A percentile compares a stretch with the other conserved stretches of the same genome.
Evolutionary conservation across 2,888 invertebrate genomes (phyloP).

Genomic region (Dynastes hyllus): DNA sequence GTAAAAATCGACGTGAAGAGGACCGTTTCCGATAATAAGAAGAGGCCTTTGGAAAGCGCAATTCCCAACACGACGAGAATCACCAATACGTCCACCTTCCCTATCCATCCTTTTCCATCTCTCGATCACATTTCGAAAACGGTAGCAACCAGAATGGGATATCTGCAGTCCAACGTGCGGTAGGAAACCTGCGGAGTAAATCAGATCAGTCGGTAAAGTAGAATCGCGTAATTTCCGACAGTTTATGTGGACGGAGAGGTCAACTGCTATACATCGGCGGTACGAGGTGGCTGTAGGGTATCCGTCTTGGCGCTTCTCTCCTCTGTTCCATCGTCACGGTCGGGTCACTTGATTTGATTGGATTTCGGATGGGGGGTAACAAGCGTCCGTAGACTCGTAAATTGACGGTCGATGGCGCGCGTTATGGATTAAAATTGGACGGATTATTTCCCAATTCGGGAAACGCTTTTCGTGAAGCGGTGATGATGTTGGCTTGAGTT

Average conservation of each 20-base stretch:
- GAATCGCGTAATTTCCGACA: conserved; percentile 68
- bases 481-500: too few relatives aligned
- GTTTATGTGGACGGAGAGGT: conserved; percentile 61
- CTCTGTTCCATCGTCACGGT: conserved; percentile 55
- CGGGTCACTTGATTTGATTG: conserved; percentile 69
- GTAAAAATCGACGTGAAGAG: conserved; percentile 16
- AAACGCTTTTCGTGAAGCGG: too few relatives aligned
- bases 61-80: conserved; percentile 34
- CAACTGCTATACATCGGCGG: conserved; percentile 58
- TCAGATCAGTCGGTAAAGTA: conserved; percentile 64
- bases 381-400: conserved; percentile 67
- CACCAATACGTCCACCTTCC: conserved; percentile 9
- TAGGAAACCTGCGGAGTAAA: conserved; percentile 57
- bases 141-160: neutral
- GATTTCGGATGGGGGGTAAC: conserved; percentile 64
- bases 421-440: conserved; percentile 60
- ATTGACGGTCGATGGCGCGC: conserved; percentile 65
- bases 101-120: neutral
- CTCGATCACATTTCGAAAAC: neutral
- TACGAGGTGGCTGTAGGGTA: conserved; percentile 53
- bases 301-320: conserved; percentile 57
- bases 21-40: conserved; percentile 39
- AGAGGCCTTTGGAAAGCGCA: conserved; percentile 15
- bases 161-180: neutral
- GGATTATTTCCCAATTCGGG: conserved; percentile 61